Conservation (phyloP, 1,140 invertebrate species). For the Gryllus bimaculatus region DNA sequence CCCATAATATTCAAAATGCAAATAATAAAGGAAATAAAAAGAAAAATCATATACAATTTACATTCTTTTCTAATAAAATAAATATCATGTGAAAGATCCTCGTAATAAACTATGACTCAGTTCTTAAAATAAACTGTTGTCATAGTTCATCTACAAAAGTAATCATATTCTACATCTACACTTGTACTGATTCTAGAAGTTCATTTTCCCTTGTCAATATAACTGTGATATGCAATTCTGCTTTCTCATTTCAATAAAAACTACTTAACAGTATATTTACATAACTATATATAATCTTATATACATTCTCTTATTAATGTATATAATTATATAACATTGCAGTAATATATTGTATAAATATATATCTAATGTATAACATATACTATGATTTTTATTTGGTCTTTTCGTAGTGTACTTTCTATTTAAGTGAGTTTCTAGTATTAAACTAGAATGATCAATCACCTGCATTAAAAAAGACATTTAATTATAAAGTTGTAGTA, state of each 20-base stretch:
- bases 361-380: slow-evolving; percentile 18
- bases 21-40: background rate
- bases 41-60: background rate
- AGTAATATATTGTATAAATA: slow-evolving; percentile 20
- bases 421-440: background rate
- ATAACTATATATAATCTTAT: slow-evolving; percentile 18
- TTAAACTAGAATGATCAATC: background rate
- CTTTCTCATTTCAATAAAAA: slow-evolving; percentile 14
- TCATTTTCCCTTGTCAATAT: slow-evolving; percentile 1
- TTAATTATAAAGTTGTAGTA: background rate
- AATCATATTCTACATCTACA: background rate
- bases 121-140: background rate
- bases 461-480: background rate
- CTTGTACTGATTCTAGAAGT: background rate
- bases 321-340: slow-evolving; percentile 16
- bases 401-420: slow-evolving; percentile 9
- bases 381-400: slow-evolving; percentile 12
- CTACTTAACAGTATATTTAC: slow-evolving; percentile 20
- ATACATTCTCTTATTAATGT: slow-evolving; percentile 15
- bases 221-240: slow-evolving; percentile 19
- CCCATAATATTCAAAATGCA: background rate
- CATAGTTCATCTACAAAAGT: background rate
- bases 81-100: background rate
- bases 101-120: background rate
- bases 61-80: background rate